A percentile compares a stretch with the other conserved stretches of the same genome.
phyloP scores from a whole-genome alignment of 2,888 invertebrate genomes.

The Tholera decimalis region DNA sequence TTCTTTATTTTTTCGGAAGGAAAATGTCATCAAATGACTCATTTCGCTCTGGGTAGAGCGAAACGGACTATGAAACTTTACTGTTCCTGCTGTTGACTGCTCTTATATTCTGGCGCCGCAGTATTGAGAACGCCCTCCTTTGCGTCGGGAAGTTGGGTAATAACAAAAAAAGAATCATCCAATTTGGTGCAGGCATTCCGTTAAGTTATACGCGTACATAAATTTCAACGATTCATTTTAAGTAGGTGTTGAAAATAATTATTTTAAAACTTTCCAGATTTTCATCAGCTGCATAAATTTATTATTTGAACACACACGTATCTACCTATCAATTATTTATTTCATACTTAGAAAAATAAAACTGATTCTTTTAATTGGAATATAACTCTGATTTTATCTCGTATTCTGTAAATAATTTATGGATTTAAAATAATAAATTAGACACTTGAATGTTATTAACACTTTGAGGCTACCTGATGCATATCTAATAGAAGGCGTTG shows the following conservation, averaged over 20 bases:
- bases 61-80: no score
- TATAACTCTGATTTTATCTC: constrained; percentile 38
- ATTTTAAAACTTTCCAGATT: constrained; percentile 21
- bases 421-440: constrained; percentile 28
- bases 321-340: constrained; percentile 34
- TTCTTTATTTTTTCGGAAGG: no score
- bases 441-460: constrained; percentile 39
- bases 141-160: no score
- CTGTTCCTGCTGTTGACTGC: no score
- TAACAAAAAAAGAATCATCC: no score
- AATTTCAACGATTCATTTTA: not conserved
- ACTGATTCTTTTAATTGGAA: constrained; percentile 50
- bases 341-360: constrained; percentile 20
- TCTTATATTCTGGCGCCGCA: no score
- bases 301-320: constrained; percentile 38
- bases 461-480: constrained; percentile 31
- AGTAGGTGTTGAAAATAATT: constrained; percentile 16
- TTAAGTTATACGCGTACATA: no score
- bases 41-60: no score
- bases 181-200: no score
- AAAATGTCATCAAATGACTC: no score
- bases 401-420: constrained; percentile 30
- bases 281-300: constrained; percentile 33
- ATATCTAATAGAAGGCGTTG: constrained; percentile 13
- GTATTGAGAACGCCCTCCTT: no score